These are phyloP conservation scores for Ceratina japonica DNA, from an alignment of 1,140 invertebrate species.

Conservation along the genomic window DNA sequence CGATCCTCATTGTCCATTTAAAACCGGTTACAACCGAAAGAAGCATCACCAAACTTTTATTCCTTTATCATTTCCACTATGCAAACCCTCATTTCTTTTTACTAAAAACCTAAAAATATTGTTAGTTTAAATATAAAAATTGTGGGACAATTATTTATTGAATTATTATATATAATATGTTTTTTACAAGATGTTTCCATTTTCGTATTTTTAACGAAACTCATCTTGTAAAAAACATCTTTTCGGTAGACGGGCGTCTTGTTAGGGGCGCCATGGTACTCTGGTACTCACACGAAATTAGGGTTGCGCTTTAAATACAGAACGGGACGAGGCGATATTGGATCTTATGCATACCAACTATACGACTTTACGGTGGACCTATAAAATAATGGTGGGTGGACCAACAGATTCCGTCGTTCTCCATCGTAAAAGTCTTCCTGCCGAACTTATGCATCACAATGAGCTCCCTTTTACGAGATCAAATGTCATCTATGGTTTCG, in stretches of 20 bases:
- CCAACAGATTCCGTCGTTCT: slow-evolving; percentile 15
- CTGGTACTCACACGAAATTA: background rate
- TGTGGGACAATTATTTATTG: too few species aligned
- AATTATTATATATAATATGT: background rate
- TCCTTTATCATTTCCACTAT: background rate
- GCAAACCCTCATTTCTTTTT: too few species aligned
- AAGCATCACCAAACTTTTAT: background rate
- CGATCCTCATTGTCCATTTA: background rate
- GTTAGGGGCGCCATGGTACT: background rate
- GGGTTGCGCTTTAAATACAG: background rate
- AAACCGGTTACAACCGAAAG: background rate
- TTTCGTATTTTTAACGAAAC: too few species aligned
- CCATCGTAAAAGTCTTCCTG: slow-evolving; percentile 4
- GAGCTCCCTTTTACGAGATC: slow-evolving; percentile 10
- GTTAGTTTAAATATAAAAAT: too few species aligned
- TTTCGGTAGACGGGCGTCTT: background rate
- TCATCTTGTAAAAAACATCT: too few species aligned
- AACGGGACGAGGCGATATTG: background rate
- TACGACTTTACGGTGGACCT: slow-evolving; percentile 9
- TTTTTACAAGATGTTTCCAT: too few species aligned
- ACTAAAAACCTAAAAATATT: too few species aligned
- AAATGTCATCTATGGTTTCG: background rate
- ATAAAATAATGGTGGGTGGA: slow-evolving; percentile 20
- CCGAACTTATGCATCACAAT: slow-evolving; percentile 27
- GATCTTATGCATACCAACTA: slow-evolving; percentile 32